phyloP scores from a whole-genome alignment of 2,113 vertebrate species.

The Ophthalmolycus amberensis region DNA sequence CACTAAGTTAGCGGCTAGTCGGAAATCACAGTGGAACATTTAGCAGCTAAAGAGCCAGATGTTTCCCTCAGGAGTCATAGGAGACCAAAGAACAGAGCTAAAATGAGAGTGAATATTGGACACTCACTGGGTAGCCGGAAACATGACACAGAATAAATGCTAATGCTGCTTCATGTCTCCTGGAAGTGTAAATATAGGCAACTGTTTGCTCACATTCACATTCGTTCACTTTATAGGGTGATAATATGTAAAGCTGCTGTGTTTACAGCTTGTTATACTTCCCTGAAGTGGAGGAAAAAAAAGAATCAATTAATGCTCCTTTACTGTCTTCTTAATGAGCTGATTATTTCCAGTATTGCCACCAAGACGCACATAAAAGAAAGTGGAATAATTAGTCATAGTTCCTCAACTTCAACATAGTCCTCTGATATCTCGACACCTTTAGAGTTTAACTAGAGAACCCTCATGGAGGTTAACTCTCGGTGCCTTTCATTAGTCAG shows the following conservation, averaged over 20 bases:
- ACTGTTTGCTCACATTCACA: not conserved
- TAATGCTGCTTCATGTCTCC: not conserved
- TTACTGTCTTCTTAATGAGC: conserved; percentile 34
- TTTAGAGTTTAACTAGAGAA: conserved; percentile 6
- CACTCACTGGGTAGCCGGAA: not conserved
- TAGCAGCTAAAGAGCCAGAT: not conserved
- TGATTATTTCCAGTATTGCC: not conserved
- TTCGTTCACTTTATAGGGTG: not conserved
- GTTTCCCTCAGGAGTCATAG: not conserved
- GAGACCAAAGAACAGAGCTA: not conserved
- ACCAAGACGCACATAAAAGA: not conserved
- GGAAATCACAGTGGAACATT: not conserved
- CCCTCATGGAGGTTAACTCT: not conserved
- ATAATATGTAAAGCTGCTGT: not conserved
- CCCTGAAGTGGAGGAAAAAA: not conserved
- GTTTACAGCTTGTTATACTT: conserved; percentile 11
- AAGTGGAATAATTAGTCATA: conserved; percentile 6
- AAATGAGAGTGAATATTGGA: not conserved
- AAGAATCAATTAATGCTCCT: not conserved
- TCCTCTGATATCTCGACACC: not conserved
- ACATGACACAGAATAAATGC: not conserved
- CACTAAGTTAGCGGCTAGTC: not conserved
- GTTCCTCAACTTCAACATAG: not conserved
- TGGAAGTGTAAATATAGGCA: not conserved
- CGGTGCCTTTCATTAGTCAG: not conserved